Conservation (phyloP, 2,113 vertebrate genomes). For the Drymodes brunneopygia region DNA sequence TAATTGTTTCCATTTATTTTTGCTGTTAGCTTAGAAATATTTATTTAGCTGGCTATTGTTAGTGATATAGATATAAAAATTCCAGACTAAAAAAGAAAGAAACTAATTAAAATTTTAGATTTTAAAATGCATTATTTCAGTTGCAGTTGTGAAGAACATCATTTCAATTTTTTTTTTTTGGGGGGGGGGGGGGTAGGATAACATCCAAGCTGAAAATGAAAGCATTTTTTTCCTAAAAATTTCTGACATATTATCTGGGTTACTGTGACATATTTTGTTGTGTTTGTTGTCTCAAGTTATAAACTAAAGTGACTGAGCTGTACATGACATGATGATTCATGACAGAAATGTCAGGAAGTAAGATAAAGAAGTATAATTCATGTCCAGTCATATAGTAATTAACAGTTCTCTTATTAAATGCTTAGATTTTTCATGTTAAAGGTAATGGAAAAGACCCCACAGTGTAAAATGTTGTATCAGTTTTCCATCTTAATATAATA, state of each 20-base stretch:
- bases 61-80: neutral
- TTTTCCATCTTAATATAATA: neutral
- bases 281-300: constrained; percentile 45
- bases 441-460: neutral
- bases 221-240: neutral
- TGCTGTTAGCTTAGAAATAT: neutral
- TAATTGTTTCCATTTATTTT: neutral
- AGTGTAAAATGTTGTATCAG: neutral
- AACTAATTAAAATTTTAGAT: neutral
- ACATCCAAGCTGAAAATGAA: neutral
- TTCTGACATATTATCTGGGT: neutral
- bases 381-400: constrained; percentile 63
- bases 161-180: neutral
- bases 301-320: constrained; percentile 40
- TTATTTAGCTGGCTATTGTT: neutral
- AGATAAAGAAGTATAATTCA: constrained; percentile 56
- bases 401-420: constrained; percentile 46
- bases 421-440: constrained; percentile 15
- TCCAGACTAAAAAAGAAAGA: neutral
- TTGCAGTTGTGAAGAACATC: neutral
- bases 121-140: neutral
- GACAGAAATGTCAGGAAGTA: constrained; percentile 70
- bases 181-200: neutral
- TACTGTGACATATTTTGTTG: constrained; percentile 53
- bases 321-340: constrained; percentile 54